phyloP scores from a whole-genome alignment of 2,888 invertebrate genomes.

The Ichneumoninae sp. region DNA sequence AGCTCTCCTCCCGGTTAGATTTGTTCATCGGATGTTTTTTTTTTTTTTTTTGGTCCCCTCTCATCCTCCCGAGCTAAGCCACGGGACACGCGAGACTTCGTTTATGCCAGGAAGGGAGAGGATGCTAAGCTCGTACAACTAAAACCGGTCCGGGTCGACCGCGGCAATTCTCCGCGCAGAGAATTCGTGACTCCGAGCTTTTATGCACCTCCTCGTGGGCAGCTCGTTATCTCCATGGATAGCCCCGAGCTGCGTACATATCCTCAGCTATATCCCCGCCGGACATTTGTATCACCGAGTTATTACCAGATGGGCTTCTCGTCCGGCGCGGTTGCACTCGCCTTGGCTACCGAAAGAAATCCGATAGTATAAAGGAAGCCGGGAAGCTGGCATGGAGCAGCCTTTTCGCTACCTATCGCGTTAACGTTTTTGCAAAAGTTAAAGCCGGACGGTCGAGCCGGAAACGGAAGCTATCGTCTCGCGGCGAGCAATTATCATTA shows the following conservation, averaged over 20 bases:
- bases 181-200: constrained; percentile 56
- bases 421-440: constrained; percentile 77
- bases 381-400: neutral
- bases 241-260: constrained; percentile 6
- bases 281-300: constrained; percentile 78
- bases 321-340: constrained; percentile 59
- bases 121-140: neutral
- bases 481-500: constrained; percentile 82
- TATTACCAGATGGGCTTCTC: constrained; percentile 71
- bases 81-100: constrained; percentile 41
- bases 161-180: constrained; percentile 2
- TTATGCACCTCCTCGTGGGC: constrained; percentile 3
- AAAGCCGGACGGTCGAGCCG: constrained; percentile 72
- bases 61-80: constrained; percentile 12
- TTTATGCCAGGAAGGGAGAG: constrained; percentile 26
- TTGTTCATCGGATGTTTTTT: constrained; percentile 58
- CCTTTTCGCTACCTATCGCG: constrained; percentile 60
- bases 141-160: neutral
- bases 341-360: constrained; percentile 69
- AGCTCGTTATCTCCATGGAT: constrained; percentile 6
- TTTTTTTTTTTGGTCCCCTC: neutral
- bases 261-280: constrained; percentile 28
- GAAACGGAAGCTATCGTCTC: constrained; percentile 77
- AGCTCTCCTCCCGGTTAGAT: constrained; percentile 45
- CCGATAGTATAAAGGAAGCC: constrained; percentile 25